Conservation (phyloP, 2,113 vertebrate genomes). For the Callipepla californica region DNA sequence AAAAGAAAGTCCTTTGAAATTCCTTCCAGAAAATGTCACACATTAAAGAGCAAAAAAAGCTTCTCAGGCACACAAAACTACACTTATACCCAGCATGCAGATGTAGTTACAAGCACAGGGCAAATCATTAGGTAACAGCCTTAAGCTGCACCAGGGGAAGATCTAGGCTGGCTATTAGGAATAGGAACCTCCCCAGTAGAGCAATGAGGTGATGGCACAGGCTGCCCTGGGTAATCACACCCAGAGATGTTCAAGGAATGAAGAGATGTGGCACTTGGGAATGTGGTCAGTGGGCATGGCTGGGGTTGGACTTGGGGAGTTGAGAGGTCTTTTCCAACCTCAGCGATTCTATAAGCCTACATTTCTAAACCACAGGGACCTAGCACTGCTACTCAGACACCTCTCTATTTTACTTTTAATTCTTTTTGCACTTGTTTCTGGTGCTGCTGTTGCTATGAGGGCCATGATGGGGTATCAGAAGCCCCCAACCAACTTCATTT, state of each 20-base stretch:
- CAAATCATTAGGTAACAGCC: too few relatives aligned
- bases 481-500: neutral
- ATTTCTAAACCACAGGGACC: too few relatives aligned
- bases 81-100: neutral
- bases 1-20: constrained; percentile 71
- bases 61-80: neutral
- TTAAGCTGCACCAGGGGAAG: too few relatives aligned
- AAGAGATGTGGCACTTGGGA: neutral
- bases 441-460: neutral
- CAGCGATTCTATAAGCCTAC: neutral
- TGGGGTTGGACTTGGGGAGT: too few relatives aligned
- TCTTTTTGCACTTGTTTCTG: neutral
- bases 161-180: too few relatives aligned
- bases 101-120: rapidly evolving
- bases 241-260: neutral
- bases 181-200: too few relatives aligned
- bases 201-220: too few relatives aligned
- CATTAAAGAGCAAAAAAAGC: constrained; percentile 4
- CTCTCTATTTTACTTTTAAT: neutral
- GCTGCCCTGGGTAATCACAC: too few relatives aligned
- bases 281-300: too few relatives aligned
- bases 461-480: neutral
- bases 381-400: neutral
- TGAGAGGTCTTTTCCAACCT: neutral
- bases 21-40: constrained; percentile 63